Evolutionary conservation across 2,113 vertebrate genomes (phyloP).

Genomic region (Zeus faber): DNA sequence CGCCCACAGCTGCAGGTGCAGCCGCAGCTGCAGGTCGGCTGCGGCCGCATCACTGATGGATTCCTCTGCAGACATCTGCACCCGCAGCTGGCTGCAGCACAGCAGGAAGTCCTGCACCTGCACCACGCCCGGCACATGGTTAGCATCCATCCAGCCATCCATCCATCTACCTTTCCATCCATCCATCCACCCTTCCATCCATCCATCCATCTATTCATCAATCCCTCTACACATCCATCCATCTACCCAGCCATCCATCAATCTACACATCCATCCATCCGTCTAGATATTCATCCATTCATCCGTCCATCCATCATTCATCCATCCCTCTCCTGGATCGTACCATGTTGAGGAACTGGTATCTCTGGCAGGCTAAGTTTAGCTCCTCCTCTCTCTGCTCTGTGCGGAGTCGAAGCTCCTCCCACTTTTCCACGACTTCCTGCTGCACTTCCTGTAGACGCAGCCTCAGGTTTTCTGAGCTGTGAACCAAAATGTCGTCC

Average conservation of each 20-base stretch:
- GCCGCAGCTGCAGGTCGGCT: conserved; percentile 67
- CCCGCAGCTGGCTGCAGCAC: conserved; percentile 76
- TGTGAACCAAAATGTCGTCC: conserved; percentile 55
- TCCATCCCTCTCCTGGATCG: background rate
- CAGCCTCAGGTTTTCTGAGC: conserved; percentile 55
- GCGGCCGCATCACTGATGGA: conserved; percentile 74
- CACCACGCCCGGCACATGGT: background rate
- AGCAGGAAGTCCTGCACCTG: conserved; percentile 77
- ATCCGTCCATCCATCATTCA: background rate
- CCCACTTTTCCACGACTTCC: conserved; percentile 79
- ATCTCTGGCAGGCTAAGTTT: conserved; percentile 60
- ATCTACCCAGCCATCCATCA: background rate
- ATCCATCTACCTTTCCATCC: background rate
- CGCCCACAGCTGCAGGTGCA: conserved; percentile 80
- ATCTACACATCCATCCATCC: background rate
- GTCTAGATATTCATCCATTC: background rate
- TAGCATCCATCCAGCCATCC: background rate
- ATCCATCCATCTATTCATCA: background rate
- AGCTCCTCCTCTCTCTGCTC: conserved; percentile 74
- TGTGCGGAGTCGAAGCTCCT: conserved; percentile 65
- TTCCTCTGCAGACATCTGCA: conserved; percentile 77
- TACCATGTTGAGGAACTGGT: conserved; percentile 78
- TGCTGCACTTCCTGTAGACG: conserved; percentile 74
- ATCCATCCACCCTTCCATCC: background rate
- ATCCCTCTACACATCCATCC: background rate